Evolutionary conservation across 2,113 vertebrate species (phyloP).

Genomic region (Scomber scombrus): DNA sequence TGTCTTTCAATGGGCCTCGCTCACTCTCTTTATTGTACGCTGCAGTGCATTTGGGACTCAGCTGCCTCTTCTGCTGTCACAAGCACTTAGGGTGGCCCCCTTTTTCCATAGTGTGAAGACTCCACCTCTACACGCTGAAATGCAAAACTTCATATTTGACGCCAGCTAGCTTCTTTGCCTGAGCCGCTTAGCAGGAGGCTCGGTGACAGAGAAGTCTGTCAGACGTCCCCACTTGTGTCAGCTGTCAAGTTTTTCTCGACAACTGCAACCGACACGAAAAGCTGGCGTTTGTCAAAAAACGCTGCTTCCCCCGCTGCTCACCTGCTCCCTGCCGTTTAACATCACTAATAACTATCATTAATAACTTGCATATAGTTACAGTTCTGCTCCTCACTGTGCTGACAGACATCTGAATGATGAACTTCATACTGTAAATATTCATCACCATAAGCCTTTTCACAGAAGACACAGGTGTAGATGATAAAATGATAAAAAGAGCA

Average conservation of each 20-base stretch:
- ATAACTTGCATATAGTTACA: neutral
- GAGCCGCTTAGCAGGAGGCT: conserved; percentile 31
- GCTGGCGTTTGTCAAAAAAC: conserved; percentile 7
- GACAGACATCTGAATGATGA: neutral
- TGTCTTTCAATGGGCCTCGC: conserved; percentile 27
- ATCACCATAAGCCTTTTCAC: too few relatives aligned
- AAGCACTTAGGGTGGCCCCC: conserved; percentile 51
- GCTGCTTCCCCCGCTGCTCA: neutral
- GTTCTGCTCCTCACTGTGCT: neutral
- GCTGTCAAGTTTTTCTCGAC: conserved; percentile 14
- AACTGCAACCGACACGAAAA: conserved; percentile 31
- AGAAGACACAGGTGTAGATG: too few relatives aligned
- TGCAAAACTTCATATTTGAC: conserved; percentile 27
- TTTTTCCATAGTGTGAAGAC: conserved; percentile 38
- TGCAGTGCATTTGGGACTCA: conserved; percentile 28
- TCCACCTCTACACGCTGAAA: conserved; percentile 44
- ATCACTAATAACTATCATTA: neutral
- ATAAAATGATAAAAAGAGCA: too few relatives aligned
- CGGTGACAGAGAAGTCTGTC: conserved; percentile 30
- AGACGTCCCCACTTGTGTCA: conserved; percentile 32
- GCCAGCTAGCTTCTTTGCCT: conserved; percentile 25
- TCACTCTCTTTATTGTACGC: conserved; percentile 6
- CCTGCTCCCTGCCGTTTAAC: conserved; percentile 2
- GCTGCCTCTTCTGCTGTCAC: conserved; percentile 61
- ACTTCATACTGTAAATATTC: neutral